A percentile compares a stretch with the other conserved stretches of the same genome.
Conservation (phyloP, 2,797 vertebrate species). For the Selene dorsalis region DNA sequence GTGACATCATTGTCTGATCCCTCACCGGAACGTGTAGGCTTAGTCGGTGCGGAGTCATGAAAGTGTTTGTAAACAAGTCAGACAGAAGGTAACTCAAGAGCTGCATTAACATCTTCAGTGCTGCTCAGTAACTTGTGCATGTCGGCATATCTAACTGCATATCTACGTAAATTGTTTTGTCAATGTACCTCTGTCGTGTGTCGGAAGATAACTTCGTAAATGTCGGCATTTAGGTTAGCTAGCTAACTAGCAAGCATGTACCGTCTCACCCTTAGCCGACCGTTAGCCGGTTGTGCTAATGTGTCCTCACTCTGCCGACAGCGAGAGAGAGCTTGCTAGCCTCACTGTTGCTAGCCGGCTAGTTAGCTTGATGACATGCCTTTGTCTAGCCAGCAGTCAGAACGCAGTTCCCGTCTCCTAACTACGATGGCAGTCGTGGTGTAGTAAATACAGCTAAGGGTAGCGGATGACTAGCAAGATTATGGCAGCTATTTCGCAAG, state of each 20-base stretch:
- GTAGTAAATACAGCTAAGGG: background rate
- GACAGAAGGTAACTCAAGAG: slow-evolving; percentile 74
- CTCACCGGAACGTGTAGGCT: slow-evolving; percentile 42
- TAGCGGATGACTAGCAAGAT: slow-evolving; percentile 11
- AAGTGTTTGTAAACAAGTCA: slow-evolving; percentile 89
- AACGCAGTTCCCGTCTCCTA: background rate
- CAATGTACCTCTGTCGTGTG: background rate
- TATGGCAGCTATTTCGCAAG: slow-evolving; percentile 41
- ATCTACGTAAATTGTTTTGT: background rate
- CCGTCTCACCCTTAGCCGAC: slow-evolving; percentile 42
- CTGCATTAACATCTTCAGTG: slow-evolving; percentile 19
- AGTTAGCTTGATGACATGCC: slow-evolving; percentile 57
- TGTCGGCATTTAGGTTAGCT: slow-evolving; percentile 49
- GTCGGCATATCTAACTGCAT: background rate
- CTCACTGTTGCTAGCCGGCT: slow-evolving; percentile 47
- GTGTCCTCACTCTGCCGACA: background rate
- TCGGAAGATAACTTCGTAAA: slow-evolving; percentile 24
- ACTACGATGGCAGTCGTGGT: slow-evolving; percentile 42
- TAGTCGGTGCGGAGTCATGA: slow-evolving; percentile 84
- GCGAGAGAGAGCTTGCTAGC: slow-evolving; percentile 35
- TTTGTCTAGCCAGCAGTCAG: slow-evolving; percentile 56
- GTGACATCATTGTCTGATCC: slow-evolving; percentile 64
- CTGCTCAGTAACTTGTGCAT: background rate
- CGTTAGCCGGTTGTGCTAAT: slow-evolving; percentile 63
- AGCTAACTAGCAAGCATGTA: slow-evolving; percentile 44